Percentiles rank a stretch among this genome's conserved stretches.
phyloP scores from a whole-genome alignment of 2,797 vertebrate genomes.

The Coccyzus lansbergi region DNA sequence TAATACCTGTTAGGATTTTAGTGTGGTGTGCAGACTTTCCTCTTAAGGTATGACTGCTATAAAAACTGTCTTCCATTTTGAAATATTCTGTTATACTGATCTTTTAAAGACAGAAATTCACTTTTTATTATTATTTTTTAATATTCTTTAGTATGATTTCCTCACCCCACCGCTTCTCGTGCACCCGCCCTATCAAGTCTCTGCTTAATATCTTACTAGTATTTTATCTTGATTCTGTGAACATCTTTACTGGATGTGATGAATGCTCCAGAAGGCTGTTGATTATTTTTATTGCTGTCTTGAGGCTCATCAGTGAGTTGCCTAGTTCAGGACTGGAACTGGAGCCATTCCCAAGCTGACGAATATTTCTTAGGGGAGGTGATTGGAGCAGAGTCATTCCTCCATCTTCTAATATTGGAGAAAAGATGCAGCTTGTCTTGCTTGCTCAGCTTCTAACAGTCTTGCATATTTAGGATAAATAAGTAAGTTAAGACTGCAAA shows the following conservation, averaged over 20 bases:
- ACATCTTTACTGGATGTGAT: neutral
- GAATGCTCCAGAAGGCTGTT: neutral
- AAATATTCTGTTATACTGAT: neutral
- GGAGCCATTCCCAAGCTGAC: neutral
- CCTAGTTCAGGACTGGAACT: neutral
- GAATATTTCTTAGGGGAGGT: neutral
- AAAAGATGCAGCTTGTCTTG: neutral
- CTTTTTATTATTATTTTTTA: neutral
- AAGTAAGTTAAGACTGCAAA: neutral
- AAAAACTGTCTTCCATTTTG: slow-evolving; percentile 14
- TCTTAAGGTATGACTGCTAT: neutral
- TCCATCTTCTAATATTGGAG: neutral
- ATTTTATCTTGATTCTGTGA: neutral
- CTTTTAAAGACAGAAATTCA: neutral
- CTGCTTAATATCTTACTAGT: neutral
- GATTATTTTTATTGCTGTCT: neutral
- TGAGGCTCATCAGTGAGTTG: neutral
- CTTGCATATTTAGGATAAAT: neutral
- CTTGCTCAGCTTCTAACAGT: neutral
- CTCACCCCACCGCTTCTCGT: neutral
- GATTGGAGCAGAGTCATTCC: neutral
- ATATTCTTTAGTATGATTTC: neutral
- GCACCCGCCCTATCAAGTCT: neutral
- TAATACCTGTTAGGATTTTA: slow-evolving; percentile 28
- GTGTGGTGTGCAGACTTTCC: neutral